A percentile compares a stretch with the other conserved stretches of the same genome.
These are phyloP conservation scores for Cerceris rybyensis DNA, from an alignment of 2,888 invertebrate genomes.

Conservation along the genomic window DNA sequence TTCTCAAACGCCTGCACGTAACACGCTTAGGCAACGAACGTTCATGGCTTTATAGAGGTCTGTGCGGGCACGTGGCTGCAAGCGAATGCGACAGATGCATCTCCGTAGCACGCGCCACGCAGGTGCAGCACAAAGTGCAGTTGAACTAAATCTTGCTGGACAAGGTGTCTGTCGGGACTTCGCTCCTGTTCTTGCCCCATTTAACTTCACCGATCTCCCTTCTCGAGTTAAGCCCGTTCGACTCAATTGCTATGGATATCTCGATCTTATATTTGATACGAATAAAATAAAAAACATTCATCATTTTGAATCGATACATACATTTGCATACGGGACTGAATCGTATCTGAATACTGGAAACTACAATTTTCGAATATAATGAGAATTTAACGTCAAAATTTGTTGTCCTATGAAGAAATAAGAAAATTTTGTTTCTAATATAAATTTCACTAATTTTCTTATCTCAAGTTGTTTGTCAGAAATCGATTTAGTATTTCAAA, in stretches of 20 bases:
- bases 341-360: no score
- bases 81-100: constrained; percentile 71
- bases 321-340: not conserved
- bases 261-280: not conserved
- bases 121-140: constrained; percentile 67
- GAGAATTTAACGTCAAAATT: no score
- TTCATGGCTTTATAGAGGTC: not conserved
- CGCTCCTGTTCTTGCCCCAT: constrained; percentile 52
- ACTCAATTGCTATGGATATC: constrained; percentile 23
- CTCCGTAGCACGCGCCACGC: constrained; percentile 72
- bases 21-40: not conserved
- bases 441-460: not conserved
- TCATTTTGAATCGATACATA: not conserved
- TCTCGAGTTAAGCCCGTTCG: constrained; percentile 38
- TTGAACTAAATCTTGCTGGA: constrained; percentile 73
- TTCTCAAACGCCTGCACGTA: not conserved
- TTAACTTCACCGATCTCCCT: constrained; percentile 37
- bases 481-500: no score
- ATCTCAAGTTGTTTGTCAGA: not conserved
- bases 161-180: constrained; percentile 60
- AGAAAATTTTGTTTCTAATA: not conserved
- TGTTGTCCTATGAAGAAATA: no score
- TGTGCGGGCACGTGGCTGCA: constrained; percentile 40
- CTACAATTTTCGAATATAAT: no score
- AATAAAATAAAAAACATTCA: not conserved